Conservation (phyloP, 2,888 invertebrate species). For the Pandemis heparana region DNA sequence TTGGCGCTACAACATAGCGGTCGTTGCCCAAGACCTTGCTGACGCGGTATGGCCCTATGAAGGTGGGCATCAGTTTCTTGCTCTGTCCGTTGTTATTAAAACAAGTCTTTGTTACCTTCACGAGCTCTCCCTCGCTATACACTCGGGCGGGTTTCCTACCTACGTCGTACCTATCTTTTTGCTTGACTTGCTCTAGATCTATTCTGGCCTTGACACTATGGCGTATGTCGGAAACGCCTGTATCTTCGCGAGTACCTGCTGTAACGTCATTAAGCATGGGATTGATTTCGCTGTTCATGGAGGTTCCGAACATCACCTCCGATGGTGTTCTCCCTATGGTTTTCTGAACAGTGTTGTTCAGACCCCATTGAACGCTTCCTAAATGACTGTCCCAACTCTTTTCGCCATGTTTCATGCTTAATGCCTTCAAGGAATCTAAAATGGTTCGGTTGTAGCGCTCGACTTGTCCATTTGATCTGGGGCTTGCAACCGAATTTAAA, state of each 20-base stretch:
- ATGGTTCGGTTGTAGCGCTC: neutral
- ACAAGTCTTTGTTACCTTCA: conserved; percentile 21
- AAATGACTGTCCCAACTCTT: conserved; percentile 1
- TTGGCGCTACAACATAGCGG: conserved; percentile 20
- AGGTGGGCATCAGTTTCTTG: conserved; percentile 25
- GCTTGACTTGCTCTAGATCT: neutral
- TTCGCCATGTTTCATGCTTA: neutral
- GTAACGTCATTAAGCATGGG: neutral
- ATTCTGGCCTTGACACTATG: no score
- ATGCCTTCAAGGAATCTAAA: neutral
- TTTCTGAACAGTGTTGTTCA: neutral
- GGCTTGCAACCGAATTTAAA: neutral
- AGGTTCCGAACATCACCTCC: neutral
- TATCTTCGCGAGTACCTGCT: no score
- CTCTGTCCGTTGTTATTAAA: conserved; percentile 12
- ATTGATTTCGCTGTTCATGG: neutral
- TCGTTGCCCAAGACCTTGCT: conserved; percentile 28
- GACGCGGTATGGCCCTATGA: conserved; percentile 36
- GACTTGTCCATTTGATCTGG: neutral
- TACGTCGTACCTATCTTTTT: neutral
- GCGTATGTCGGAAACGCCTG: no score
- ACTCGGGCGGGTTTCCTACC: neutral
- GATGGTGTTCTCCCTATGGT: neutral
- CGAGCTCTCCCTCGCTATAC: neutral
- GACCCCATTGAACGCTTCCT: conserved; percentile 8